Evolutionary conservation across 1,140 invertebrate genomes (phyloP), one percentile per base, ranked within the genome.

Genomic region (Bombus impatiens): DNA sequence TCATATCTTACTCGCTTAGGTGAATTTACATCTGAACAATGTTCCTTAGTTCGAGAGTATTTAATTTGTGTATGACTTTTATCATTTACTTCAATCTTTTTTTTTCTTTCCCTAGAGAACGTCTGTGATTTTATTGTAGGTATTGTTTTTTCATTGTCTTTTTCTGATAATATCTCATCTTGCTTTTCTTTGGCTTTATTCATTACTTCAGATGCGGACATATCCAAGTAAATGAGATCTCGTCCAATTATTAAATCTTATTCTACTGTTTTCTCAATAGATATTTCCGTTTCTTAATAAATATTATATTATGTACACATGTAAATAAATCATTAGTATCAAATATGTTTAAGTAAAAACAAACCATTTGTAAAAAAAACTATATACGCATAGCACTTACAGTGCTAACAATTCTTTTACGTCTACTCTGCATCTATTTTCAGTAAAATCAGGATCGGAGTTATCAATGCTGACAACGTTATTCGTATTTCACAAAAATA

Each of bases 151-250:
- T 42, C 32, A 76, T 12, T 8, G 1, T 68, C 3, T 42, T 78
- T 28, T 32, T 84, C 35, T 57, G 82, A 42, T 47, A 53, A 74
- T 22, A 35, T 71, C 37, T 53, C 47, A 28, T 53, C 40, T 53
- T 86, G 79, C 3, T 68, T 72, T 44, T 87, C 59, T 32, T 80
- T 71, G 6, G 62, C n/a, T 44, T 83, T 67, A 25, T 74, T 78
- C 53, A 75, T 80, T 47, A 35, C 32, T 62, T 76, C 77, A 79
- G 78, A 62, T 71, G 76, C 57, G 74, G 88, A 91, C 84, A 90
- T 91, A 47, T 77, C 42, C 25, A 65, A 40, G 22, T 79, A 3
- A 59, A 80, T 18, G 10, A 28, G 70, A 57, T 76, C 53, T 70
- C 1, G 15, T 25, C 2, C 5, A 35, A 75, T n/a, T 74, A 28